Percentiles rank a stretch among this genome's conserved stretches.
phyloP scores from a whole-genome alignment of 2,797 vertebrate genomes.

The Sebastes hubbsi region DNA sequence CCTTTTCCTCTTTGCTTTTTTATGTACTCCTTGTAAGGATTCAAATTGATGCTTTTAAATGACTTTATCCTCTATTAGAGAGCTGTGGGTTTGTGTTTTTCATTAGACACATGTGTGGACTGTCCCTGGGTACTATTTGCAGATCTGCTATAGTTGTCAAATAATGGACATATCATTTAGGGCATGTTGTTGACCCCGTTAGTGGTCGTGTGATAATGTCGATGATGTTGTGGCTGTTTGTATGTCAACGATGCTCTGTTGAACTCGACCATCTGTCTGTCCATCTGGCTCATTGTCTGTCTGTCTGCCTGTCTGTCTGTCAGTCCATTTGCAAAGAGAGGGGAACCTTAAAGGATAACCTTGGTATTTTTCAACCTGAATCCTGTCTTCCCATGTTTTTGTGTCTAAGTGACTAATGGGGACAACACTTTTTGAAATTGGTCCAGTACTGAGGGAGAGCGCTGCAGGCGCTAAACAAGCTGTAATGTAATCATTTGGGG shows the following conservation, averaged over 20 bases:
- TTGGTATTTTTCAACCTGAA: too few species aligned
- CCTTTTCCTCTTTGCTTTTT: neutral
- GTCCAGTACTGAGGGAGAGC: too few species aligned
- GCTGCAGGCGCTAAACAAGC: too few species aligned
- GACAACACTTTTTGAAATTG: too few species aligned
- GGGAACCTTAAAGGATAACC: neutral
- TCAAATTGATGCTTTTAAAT: neutral
- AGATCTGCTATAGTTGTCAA: neutral
- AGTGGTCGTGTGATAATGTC: neutral
- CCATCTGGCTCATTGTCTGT: conserved; percentile 66
- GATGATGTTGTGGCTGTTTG: conserved; percentile 6
- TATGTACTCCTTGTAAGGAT: too few species aligned
- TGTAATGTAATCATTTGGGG: too few species aligned
- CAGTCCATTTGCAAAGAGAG: conserved; percentile 12
- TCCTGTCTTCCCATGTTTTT: too few species aligned
- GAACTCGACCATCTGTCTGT: conserved; percentile 70
- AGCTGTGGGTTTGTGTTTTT: neutral
- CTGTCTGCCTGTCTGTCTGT: conserved; percentile 52
- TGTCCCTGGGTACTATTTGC: neutral
- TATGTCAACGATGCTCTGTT: conserved; percentile 41
- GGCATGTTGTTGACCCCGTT: neutral
- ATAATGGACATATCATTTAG: neutral
- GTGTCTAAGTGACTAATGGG: too few species aligned
- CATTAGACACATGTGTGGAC: too few species aligned
- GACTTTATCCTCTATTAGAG: neutral